These are phyloP conservation scores for Scaptomyza pallida DNA, from an alignment of 1,140 invertebrate genomes.

Conservation along the genomic window DNA sequence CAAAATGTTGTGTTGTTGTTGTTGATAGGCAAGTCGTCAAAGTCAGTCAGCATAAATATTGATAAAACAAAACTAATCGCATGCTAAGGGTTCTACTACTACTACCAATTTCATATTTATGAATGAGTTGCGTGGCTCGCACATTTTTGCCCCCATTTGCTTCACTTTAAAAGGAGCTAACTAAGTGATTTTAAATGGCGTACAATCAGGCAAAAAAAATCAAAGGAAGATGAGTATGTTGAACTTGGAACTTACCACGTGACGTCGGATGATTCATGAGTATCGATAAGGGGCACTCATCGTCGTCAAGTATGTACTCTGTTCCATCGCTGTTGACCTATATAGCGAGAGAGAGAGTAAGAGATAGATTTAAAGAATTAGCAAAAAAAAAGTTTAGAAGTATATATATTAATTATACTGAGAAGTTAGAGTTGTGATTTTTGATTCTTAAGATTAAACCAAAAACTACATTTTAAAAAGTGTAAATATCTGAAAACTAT, in stretches of 20 bases:
- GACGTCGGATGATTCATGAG: conserved; percentile 94
- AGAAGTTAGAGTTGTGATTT: background rate
- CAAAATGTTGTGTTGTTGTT: conserved; percentile 36
- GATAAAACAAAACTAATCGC: conserved; percentile 78
- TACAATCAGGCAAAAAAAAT: conserved; percentile 43
- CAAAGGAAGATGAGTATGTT: background rate
- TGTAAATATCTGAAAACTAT: too few relatives aligned
- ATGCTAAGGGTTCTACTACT: too few relatives aligned
- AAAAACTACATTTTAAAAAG: too few relatives aligned
- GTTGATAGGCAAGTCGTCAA: conserved; percentile 34
- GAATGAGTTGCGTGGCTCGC: conserved; percentile 55
- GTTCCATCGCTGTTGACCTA: conserved; percentile 89
- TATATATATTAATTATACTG: background rate
- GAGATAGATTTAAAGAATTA: background rate
- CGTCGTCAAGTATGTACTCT: conserved; percentile 97
- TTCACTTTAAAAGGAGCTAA: conserved; percentile 28
- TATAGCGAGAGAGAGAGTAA: conserved; percentile 41
- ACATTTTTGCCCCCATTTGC: background rate
- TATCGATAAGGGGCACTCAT: conserved; percentile 98
- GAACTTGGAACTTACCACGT: conserved; percentile 88
- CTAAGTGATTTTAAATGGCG: conserved; percentile 72
- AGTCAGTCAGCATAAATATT: conserved; percentile 76
- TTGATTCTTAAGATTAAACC: too few relatives aligned
- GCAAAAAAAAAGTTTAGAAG: background rate
- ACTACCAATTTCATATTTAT: conserved; percentile 50